Evolutionary conservation across 2,888 invertebrate species (phyloP).

Genomic region (Tinea trinotella): DNA sequence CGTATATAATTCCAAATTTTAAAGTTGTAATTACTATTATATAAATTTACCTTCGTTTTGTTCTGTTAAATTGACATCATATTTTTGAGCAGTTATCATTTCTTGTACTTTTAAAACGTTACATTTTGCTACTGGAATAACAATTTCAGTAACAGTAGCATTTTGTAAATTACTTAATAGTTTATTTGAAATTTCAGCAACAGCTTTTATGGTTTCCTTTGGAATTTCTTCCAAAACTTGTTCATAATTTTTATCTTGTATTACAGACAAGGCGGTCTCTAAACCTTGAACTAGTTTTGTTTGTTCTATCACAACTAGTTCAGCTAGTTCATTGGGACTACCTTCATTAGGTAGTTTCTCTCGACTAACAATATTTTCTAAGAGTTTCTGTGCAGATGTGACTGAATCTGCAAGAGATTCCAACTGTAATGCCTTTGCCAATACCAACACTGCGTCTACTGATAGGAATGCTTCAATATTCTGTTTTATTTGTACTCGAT

Average conservation of each 20-base stretch:
- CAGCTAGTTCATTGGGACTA: not conserved
- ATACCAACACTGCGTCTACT: not conserved
- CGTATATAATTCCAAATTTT: too few species aligned
- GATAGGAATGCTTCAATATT: not conserved
- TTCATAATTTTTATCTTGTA: not conserved
- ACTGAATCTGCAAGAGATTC: not conserved
- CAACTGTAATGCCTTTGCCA: not conserved
- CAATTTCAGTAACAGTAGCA: not conserved
- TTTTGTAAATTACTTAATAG: not conserved
- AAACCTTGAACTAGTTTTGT: slow-evolving; percentile 2
- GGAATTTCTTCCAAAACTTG: not conserved
- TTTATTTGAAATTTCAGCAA: not conserved
- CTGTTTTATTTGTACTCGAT: not conserved
- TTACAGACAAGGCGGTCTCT: not conserved
- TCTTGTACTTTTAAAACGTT: not conserved
- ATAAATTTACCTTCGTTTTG: too few species aligned
- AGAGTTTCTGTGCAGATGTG: not conserved
- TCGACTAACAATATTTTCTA: not conserved
- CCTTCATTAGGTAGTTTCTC: not conserved
- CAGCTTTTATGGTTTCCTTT: not conserved
- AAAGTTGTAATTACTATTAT: too few species aligned
- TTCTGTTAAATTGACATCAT: not conserved
- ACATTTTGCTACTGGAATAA: not conserved
- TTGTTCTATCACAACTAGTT: not conserved
- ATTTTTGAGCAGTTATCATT: not conserved